These are phyloP conservation scores for Passer domesticus DNA, from an alignment of 2,113 vertebrate species.

Conservation along the genomic window DNA sequence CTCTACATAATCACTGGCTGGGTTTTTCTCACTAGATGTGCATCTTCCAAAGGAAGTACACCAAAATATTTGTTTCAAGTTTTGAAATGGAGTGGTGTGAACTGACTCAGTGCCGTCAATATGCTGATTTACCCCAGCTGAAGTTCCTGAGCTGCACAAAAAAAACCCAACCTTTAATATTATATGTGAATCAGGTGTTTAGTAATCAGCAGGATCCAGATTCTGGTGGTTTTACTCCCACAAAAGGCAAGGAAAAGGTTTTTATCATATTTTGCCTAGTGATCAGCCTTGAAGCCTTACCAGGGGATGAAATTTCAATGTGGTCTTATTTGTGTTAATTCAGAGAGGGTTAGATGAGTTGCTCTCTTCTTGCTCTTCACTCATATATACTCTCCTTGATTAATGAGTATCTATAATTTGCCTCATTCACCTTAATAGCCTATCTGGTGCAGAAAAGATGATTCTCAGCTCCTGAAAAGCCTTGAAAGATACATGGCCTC, in stretches of 20 bases:
- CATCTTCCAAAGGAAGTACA: background rate
- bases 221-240: background rate
- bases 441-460: background rate
- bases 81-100: background rate
- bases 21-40: background rate
- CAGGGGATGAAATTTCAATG: background rate
- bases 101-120: background rate
- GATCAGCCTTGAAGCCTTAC: background rate
- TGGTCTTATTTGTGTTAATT: background rate
- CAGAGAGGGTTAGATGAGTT: background rate
- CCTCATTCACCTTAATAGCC: background rate
- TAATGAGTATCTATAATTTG: background rate
- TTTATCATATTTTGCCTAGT: background rate
- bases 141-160: background rate
- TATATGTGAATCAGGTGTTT: background rate
- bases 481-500: fast-evolving
- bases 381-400: background rate
- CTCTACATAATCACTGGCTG: background rate
- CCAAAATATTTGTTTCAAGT: background rate
- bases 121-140: background rate
- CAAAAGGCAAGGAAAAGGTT: background rate
- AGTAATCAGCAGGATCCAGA: background rate
- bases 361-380: background rate
- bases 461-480: background rate
- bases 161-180: fast-evolving